Conservation (phyloP, 1,140 invertebrate genomes). For the Cydia fagiglandana region DNA sequence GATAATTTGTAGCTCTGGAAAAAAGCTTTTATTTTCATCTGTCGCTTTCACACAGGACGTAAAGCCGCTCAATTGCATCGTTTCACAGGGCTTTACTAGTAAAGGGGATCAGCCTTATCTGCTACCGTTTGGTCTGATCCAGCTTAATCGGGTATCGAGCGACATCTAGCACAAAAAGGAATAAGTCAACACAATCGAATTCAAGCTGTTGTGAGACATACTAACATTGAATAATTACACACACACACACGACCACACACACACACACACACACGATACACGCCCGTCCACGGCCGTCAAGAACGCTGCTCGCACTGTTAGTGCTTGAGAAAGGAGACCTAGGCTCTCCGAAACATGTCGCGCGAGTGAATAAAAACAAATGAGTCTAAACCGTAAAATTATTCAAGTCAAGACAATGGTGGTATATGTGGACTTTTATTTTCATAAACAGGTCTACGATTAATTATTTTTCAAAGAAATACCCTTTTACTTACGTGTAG, state of each 20-base stretch:
- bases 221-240: no score
- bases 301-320: no score
- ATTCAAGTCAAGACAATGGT: conserved; percentile 34
- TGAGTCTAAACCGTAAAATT: no score
- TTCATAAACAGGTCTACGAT: background rate
- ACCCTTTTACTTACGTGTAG: no score
- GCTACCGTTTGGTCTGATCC: conserved; percentile 42
- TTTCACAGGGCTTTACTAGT: conserved; percentile 35
- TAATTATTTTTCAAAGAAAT: no score
- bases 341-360: no score
- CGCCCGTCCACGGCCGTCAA: no score
- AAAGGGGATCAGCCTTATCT: conserved; percentile 39
- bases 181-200: conserved; percentile 40
- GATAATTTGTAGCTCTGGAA: conserved; percentile 28
- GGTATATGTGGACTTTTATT: background rate
- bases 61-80: conserved; percentile 31
- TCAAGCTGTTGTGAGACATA: no score
- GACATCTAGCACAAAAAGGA: conserved; percentile 37
- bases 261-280: no score
- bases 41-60: conserved; percentile 30
- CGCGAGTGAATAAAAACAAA: no score
- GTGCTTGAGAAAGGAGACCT: no score
- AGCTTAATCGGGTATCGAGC: conserved; percentile 40
- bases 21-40: conserved; percentile 29
- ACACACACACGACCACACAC: no score